Base-by-base conservation (phyloP, 1,140 invertebrate genomes). In the Heliconius eleuchia region DNA sequence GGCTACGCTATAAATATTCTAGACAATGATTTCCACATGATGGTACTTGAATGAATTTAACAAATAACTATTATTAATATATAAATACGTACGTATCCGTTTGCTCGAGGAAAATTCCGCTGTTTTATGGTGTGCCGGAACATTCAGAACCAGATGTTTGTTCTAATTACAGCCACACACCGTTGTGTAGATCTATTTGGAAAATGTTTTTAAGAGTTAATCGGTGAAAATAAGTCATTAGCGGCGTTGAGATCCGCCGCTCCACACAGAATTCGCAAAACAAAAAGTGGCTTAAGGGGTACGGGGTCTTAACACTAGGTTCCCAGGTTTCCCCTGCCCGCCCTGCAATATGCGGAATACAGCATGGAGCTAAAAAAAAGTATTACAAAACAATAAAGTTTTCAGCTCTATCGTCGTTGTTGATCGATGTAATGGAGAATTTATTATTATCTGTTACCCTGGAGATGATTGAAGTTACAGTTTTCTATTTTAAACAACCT, bases 81-180 rank as follows among this genome's bases (percentile, higher is more conserved):
- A 76, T 9, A 4, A 16, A 46, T 46, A 5, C 13, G 16, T 52
- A 70, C 71, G 39, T 57, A 71, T 19, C 60, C 60, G 23, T 1
- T 18, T 11, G 23, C 60, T 71, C 60, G 60, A 60, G 60, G 66
- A 76, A 76, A 70, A 76, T 76, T 76, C 74, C 74, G 74, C 66
- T 50, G 19, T 60, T 76, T 76, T 50, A 34, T 71, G 60, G 66
- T 30, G 39, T 18, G 74, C 55, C 39, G 60, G 74, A 70, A 75
- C 55, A 42, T 76, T 50, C 74, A 42, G 74, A 37, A 71, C 37
- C 57, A 70, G 74, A 70, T 76, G 60, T 42, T 70, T 66, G 57
- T 18, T 70, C 57, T 76, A 50, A 76, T 76, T 70, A n/a, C 74
- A 37, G 42, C 74, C 74, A 34, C 74, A 19, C 72, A 42, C 37